These are phyloP conservation scores for Parnassius mnemosyne DNA, from an alignment of 2,888 invertebrate genomes.

Conservation along the genomic window DNA sequence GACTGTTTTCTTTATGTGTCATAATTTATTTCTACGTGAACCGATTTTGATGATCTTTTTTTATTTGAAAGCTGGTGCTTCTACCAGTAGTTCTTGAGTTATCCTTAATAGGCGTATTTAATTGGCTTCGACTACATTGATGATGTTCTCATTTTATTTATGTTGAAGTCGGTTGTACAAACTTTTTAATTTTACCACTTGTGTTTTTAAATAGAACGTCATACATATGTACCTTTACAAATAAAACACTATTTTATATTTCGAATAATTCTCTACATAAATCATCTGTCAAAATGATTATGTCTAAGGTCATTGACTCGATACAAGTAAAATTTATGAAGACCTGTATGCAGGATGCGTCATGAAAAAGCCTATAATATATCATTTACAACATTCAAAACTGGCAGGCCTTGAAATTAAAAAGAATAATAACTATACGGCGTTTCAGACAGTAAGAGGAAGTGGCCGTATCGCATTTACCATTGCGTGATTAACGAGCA, in stretches of 20 bases:
- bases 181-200: too few relatives aligned
- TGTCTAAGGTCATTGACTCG: background rate
- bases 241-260: background rate
- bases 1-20: too few relatives aligned
- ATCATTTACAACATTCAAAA: background rate
- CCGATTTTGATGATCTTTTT: too few relatives aligned
- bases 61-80: too few relatives aligned
- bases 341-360: background rate
- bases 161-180: too few relatives aligned
- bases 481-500: slow-evolving; percentile 20
- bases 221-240: too few relatives aligned
- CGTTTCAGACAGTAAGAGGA: slow-evolving; percentile 16
- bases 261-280: background rate
- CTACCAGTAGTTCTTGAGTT: too few relatives aligned
- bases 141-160: too few relatives aligned
- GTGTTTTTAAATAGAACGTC: too few relatives aligned
- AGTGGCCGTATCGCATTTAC: slow-evolving; percentile 11
- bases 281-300: slow-evolving; percentile 5
- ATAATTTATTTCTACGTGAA: too few relatives aligned
- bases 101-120: too few relatives aligned
- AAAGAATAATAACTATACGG: slow-evolving; percentile 5
- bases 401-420: slow-evolving; percentile 2
- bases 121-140: too few relatives aligned
- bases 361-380: background rate
- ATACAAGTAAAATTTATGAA: background rate